Evolutionary conservation across 2,888 invertebrate species (phyloP).

Genomic region (Cerastis rubricosa): DNA sequence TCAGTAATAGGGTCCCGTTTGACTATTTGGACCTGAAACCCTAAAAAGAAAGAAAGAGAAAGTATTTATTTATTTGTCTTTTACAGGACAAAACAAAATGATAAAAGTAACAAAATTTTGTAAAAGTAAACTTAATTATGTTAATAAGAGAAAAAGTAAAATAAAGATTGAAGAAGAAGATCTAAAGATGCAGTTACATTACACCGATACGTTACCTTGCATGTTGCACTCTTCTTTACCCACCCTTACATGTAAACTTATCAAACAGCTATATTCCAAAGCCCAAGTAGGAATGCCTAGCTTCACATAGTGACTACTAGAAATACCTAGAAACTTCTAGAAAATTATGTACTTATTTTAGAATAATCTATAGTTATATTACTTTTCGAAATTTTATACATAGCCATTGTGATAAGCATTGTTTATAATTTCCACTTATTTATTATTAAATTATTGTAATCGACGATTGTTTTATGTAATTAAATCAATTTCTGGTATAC

Average conservation of each 20-base stretch:
- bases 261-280: constrained; percentile 82
- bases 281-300: constrained; percentile 72
- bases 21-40: too few species aligned
- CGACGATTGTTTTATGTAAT: constrained; percentile 48
- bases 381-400: constrained; percentile 60
- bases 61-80: too few species aligned
- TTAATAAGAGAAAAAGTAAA: too few species aligned
- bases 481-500: constrained; percentile 56
- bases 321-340: constrained; percentile 50
- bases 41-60: too few species aligned
- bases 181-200: not conserved
- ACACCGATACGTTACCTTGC: not conserved
- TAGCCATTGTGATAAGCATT: constrained; percentile 58
- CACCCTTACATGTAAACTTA: constrained; percentile 58
- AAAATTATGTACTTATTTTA: constrained; percentile 66
- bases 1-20: too few species aligned
- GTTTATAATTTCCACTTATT: constrained; percentile 64
- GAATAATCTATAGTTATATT: constrained; percentile 42
- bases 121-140: too few species aligned
- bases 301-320: constrained; percentile 60
- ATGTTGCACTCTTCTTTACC: constrained; percentile 12
- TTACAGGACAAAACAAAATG: too few species aligned
- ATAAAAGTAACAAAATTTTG: too few species aligned
- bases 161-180: too few species aligned
- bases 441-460: constrained; percentile 67